A percentile compares a stretch with the other conserved stretches of the same genome.
phyloP scores from a whole-genome alignment of 2,888 invertebrate species.

The Anthrax anthrax region DNA sequence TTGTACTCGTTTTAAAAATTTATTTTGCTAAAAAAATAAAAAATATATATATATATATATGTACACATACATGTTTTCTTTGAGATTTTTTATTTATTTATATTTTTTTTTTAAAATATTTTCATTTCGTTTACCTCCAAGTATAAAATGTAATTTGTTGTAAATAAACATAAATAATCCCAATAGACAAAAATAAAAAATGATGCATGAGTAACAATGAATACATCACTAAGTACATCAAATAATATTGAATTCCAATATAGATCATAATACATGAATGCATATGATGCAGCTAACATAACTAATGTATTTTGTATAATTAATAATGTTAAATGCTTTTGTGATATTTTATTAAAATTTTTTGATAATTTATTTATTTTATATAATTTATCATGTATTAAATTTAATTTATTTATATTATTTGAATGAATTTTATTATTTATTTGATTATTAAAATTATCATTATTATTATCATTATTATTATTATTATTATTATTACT shows the following conservation, averaged over 20 bases:
- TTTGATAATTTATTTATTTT: not conserved
- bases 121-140: not conserved
- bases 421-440: not conserved
- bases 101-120: not conserved
- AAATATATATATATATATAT: too few relatives aligned
- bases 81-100: not conserved
- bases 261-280: not conserved
- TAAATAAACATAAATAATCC: slow-evolving; percentile 1
- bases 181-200: not conserved
- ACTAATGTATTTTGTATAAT: not conserved
- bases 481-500: too few relatives aligned
- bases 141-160: not conserved
- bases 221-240: not conserved
- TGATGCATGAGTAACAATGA: not conserved
- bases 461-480: not conserved
- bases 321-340: not conserved
- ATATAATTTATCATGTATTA: not conserved
- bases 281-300: not conserved
- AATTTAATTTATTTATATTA: not conserved
- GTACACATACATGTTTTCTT: too few relatives aligned
- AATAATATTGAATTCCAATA: not conserved
- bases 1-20: not conserved
- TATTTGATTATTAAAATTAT: not conserved
- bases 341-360: not conserved
- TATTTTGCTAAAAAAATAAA: not conserved